These are phyloP conservation scores for Spodoptera picta DNA, from an alignment of 2,888 invertebrate species.

Conservation along the genomic window DNA sequence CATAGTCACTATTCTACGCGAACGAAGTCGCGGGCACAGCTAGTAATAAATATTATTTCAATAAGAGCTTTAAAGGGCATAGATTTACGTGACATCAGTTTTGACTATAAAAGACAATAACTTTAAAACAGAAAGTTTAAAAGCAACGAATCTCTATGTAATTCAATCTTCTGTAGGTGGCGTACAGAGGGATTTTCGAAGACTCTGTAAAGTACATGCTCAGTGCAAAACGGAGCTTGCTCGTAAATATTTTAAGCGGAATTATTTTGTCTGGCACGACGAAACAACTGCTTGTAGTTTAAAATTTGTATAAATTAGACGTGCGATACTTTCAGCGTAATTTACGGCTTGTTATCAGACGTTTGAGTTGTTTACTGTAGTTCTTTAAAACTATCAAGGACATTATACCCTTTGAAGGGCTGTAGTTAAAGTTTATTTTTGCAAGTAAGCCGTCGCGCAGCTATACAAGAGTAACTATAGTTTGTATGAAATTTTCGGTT, in stretches of 20 bases:
- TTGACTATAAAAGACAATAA: too few species aligned
- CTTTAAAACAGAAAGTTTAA: background rate
- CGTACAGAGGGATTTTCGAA: conserved; percentile 26
- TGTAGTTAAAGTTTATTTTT: too few species aligned
- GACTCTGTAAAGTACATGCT: conserved; percentile 28
- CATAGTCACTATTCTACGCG: too few species aligned
- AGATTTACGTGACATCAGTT: too few species aligned
- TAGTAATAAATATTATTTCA: too few species aligned
- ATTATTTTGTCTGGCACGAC: conserved; percentile 48
- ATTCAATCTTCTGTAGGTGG: conserved; percentile 20
- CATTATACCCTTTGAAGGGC: conserved; percentile 1
- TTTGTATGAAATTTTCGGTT: too few species aligned
- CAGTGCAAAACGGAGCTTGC: conserved; percentile 32
- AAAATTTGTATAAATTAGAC: conserved; percentile 47
- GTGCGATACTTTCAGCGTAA: conserved; percentile 22
- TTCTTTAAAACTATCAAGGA: conserved; percentile 9
- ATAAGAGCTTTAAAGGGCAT: too few species aligned
- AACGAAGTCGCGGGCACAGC: too few species aligned
- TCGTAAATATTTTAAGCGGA: conserved; percentile 53
- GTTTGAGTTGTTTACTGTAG: conserved; percentile 10
- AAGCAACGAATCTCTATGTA: conserved; percentile 20
- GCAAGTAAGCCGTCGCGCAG: background rate
- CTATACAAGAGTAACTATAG: too few species aligned
- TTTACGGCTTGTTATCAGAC: conserved; percentile 25
- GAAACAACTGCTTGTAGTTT: conserved; percentile 35